Conservation (phyloP, 2,113 vertebrate genomes). For the Mustela lutreola region DNA sequence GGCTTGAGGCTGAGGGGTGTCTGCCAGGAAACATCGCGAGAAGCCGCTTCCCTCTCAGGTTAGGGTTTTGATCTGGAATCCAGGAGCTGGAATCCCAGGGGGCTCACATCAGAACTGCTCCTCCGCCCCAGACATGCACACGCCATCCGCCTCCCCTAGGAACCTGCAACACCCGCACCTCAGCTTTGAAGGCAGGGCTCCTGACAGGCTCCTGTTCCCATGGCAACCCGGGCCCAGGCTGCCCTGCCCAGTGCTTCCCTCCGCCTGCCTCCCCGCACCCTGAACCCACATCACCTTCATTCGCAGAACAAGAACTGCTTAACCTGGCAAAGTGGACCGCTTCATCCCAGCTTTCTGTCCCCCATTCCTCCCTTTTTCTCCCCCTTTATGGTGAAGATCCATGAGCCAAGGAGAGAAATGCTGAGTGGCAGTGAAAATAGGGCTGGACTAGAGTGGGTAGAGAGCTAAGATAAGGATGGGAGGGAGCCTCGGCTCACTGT, state of each 20-base stretch:
- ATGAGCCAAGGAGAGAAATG: not conserved
- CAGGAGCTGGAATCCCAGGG: slow-evolving; percentile 73
- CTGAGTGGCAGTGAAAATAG: not conserved
- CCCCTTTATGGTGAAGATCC: not conserved
- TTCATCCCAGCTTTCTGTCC: not conserved
- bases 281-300: slow-evolving; percentile 75
- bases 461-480: not conserved
- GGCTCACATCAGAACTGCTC: slow-evolving; percentile 72
- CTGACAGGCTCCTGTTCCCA: slow-evolving; percentile 83
- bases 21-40: slow-evolving; percentile 53
- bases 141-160: slow-evolving; percentile 65
- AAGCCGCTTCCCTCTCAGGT: slow-evolving; percentile 57
- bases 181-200: slow-evolving; percentile 79
- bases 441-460: not conserved
- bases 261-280: slow-evolving; percentile 55
- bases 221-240: slow-evolving; percentile 80
- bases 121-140: slow-evolving; percentile 33
- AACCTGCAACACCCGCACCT: slow-evolving; percentile 70
- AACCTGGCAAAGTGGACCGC: slow-evolving; percentile 33
- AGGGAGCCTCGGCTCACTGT: not conserved
- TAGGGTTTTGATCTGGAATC: slow-evolving; percentile 80
- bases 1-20: slow-evolving; percentile 43
- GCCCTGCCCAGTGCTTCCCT: slow-evolving; percentile 76
- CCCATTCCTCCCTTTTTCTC: not conserved
- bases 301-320: slow-evolving; percentile 72